A percentile compares a stretch with the other conserved stretches of the same genome.
phyloP scores from a whole-genome alignment of 2,797 vertebrate species.

The Sus cebifrons region DNA sequence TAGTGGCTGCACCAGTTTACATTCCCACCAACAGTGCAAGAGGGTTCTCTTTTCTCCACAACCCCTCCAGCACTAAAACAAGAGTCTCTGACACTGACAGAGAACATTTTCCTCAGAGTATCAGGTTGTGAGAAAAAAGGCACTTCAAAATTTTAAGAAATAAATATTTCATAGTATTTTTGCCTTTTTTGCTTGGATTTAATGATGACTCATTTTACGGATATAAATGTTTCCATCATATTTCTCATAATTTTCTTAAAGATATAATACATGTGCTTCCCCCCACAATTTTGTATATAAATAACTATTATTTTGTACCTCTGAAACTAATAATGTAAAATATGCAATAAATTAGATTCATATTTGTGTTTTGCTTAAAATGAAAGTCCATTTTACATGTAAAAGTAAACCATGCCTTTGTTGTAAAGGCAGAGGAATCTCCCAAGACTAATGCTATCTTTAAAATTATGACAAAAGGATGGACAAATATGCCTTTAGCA shows the following conservation, averaged over 20 bases:
- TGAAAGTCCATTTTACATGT: neutral
- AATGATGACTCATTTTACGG: neutral
- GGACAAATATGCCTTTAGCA: neutral
- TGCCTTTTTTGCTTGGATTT: neutral
- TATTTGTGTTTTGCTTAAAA: constrained; percentile 2
- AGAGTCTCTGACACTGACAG: neutral
- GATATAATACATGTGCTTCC: neutral
- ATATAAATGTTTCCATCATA: neutral
- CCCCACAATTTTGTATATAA: neutral
- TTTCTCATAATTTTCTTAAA: constrained; percentile 15
- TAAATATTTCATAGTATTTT: neutral
- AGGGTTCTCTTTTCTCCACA: too few species aligned
- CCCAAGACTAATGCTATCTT: constrained; percentile 45
- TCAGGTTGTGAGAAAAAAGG: neutral
- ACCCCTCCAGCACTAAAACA: neutral
- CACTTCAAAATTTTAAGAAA: neutral
- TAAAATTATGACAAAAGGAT: neutral
- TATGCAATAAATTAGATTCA: neutral
- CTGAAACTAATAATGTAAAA: neutral
- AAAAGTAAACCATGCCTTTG: neutral
- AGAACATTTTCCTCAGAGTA: neutral
- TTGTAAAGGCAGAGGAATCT: neutral
- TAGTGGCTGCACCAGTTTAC: too few species aligned
- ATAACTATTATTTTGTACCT: neutral
- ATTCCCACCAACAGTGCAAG: too few species aligned